Percentiles rank a stretch among this genome's conserved stretches.
Evolutionary conservation across 2,888 invertebrate genomes (phyloP).

Genomic region (Trisateles emortualis): DNA sequence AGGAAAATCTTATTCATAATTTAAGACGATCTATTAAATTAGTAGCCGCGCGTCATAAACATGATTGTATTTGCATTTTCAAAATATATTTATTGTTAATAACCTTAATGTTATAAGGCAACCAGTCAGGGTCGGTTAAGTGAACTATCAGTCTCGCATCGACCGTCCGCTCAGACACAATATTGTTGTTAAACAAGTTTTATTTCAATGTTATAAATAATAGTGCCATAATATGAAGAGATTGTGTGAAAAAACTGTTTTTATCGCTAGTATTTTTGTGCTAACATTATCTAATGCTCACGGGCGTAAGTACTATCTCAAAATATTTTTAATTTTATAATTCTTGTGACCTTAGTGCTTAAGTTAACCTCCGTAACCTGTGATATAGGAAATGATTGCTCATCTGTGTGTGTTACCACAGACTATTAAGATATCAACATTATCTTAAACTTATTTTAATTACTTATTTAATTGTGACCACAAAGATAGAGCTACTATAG

Average conservation of each 20-base stretch:
- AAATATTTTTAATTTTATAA: slow-evolving; percentile 32
- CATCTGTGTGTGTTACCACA: slow-evolving; percentile 18
- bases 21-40: slow-evolving; percentile 44
- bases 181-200: slow-evolving; percentile 38
- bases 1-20: slow-evolving; percentile 57
- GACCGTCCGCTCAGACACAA: slow-evolving; percentile 57
- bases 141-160: slow-evolving; percentile 64
- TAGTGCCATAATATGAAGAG: slow-evolving; percentile 52
- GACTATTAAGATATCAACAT: slow-evolving; percentile 4
- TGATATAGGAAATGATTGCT: slow-evolving; percentile 20
- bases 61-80: slow-evolving; percentile 51
- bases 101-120: slow-evolving; percentile 65
- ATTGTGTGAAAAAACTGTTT: slow-evolving; percentile 40
- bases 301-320: slow-evolving; percentile 58
- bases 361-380: slow-evolving; percentile 46
- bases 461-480: slow-evolving; percentile 16
- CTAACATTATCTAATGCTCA: slow-evolving; percentile 39
- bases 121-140: slow-evolving; percentile 63
- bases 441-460: slow-evolving; percentile 11
- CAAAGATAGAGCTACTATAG: not conserved
- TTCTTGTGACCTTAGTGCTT: slow-evolving; percentile 51
- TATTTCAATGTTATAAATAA: slow-evolving; percentile 37
- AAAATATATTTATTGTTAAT: slow-evolving; percentile 68
- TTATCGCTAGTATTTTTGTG: slow-evolving; percentile 48
- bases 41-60: slow-evolving; percentile 45